Percentiles rank a stretch among this genome's conserved stretches.
These are phyloP conservation scores for Pterocles gutturalis DNA, from an alignment of 2,113 vertebrate genomes.

Conservation along the genomic window DNA sequence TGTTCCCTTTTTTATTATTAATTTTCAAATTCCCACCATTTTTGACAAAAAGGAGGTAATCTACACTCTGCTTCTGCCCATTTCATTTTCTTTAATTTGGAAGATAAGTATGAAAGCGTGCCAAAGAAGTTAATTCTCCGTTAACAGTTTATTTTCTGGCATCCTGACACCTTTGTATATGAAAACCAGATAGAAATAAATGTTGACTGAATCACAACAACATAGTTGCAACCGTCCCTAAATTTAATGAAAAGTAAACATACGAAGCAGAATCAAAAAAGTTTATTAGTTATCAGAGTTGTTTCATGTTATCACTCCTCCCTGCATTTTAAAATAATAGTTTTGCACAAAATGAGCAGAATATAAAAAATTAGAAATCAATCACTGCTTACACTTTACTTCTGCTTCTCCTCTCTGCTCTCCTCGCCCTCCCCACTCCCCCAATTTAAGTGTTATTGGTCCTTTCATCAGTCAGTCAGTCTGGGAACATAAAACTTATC, in stretches of 20 bases:
- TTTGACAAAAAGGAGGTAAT: constrained; percentile 89
- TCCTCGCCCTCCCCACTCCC: fast-evolving
- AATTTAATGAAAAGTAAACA: constrained; percentile 83
- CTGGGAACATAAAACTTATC: neutral
- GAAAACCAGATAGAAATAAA: constrained; percentile 83
- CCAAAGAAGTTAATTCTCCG: constrained; percentile 87
- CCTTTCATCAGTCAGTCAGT: constrained; percentile 4
- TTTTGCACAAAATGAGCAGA: constrained; percentile 9
- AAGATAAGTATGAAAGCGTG: constrained; percentile 83
- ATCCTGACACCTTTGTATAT: constrained; percentile 80
- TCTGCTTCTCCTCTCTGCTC: neutral
- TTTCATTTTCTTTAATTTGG: constrained; percentile 90
- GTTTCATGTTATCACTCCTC: constrained; percentile 18
- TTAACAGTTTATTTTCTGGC: constrained; percentile 88
- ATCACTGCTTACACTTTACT: neutral
- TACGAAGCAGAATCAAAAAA: constrained; percentile 71
- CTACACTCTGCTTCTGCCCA: constrained; percentile 87
- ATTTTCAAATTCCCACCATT: constrained; percentile 97
- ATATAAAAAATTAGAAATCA: neutral
- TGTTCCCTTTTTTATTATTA: constrained; percentile 99
- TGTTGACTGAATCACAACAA: constrained; percentile 78
- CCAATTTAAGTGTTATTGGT: neutral
- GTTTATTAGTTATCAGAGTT: constrained; percentile 73
- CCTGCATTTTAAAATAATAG: constrained; percentile 49
- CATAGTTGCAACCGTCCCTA: constrained; percentile 53